Evolutionary conservation across 2,888 invertebrate species (phyloP), one percentile per base, ranked within the genome.

Genomic region (Cerastis leucographa): DNA sequence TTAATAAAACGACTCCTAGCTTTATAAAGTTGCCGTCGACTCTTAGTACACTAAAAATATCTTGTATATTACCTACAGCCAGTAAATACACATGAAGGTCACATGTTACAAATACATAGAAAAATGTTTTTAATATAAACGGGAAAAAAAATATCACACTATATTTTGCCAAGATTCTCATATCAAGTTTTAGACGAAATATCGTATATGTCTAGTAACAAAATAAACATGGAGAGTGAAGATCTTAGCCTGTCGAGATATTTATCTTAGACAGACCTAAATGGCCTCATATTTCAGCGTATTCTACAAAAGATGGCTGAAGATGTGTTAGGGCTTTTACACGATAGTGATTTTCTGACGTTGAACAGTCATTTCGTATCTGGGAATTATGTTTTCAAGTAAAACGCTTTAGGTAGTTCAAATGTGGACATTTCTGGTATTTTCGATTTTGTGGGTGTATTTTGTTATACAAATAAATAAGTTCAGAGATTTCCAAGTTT

Each of bases 141-240:
- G 42, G 14, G 59, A 42, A 42, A 81, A 62, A 80, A 64, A 76
- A 74, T 64, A 76, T 62, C 66, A 25, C 51, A 76, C 51, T 22
- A 83, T 79, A 85, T 85, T 85, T 82, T 83, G n/a, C 62, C 69
- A 70, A 69, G 42, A 67, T 72, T 67, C 66, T 76, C 78, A 85
- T 85, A 85, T 64, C 46, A 82, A 71, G 49, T 69, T 68, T 59
- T 75, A 66, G 66, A 56, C 40, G 68, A 82, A 82, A 75, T 72
- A 83, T 76, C 59, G 35, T 69, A 29, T 62, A 81, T 29, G 54
- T 59, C 44, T 64, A 61, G 70, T 84, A 71, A 84, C 74, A 74
- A 56, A 84, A 86, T 84, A 87, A 87, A 87, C 80, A 84, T n/a
- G 19, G 66, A 71, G 84, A 74, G 84, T 83, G 64, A 70, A 86